Conservation (phyloP, 2,797 vertebrate genomes). For the Tauraco hartlaubi region DNA sequence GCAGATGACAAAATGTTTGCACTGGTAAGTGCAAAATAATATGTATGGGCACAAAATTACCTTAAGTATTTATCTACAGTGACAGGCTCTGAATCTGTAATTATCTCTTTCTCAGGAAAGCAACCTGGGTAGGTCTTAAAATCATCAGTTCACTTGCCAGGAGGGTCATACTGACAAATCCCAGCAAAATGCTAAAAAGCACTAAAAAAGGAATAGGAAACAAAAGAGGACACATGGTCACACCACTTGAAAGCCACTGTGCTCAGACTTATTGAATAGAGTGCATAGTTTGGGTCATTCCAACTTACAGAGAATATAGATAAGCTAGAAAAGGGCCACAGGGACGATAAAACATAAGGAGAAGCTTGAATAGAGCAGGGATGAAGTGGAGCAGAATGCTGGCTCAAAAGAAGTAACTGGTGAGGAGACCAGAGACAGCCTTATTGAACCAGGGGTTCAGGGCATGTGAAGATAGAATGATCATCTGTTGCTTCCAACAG, state of each 20-base stretch:
- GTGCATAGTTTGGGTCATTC: background rate
- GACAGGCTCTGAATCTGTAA: background rate
- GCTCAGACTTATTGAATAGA: background rate
- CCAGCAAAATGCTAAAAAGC: background rate
- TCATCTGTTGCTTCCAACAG: background rate
- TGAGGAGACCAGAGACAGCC: background rate
- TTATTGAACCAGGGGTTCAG: background rate
- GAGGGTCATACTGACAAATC: background rate
- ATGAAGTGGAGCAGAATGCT: background rate
- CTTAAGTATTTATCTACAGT: background rate
- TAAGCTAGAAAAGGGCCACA: background rate
- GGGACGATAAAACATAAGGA: background rate
- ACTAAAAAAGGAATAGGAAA: background rate
- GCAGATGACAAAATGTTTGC: conserved; percentile 12
- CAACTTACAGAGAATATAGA: background rate
- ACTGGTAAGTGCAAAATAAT: background rate
- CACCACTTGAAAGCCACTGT: background rate
- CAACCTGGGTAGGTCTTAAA: background rate
- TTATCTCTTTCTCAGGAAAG: background rate
- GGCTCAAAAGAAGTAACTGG: background rate
- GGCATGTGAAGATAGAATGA: background rate
- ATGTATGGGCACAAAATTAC: background rate
- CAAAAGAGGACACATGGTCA: background rate
- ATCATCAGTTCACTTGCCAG: background rate
- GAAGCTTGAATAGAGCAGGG: background rate